Conservation (phyloP, 2,888 invertebrate species). For the Caradrina kadenii region DNA sequence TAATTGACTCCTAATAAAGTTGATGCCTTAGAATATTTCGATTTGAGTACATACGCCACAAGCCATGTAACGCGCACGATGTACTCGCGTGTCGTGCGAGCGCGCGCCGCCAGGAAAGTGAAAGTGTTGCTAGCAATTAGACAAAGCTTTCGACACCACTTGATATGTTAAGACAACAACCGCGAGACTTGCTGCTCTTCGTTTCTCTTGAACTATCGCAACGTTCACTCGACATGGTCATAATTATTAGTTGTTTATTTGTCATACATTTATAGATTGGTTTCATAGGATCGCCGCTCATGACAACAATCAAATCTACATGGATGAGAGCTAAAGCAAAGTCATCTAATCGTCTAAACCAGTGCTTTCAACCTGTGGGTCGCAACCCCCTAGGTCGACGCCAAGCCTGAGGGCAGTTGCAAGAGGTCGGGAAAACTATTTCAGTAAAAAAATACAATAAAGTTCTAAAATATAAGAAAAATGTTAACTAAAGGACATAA, state of each 20-base stretch:
- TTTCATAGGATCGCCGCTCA: neutral
- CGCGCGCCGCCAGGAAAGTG: constrained; percentile 5
- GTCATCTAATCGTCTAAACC: neutral
- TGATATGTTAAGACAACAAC: constrained; percentile 5
- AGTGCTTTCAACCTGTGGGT: no score
- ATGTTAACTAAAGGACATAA: no score
- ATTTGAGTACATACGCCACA: neutral
- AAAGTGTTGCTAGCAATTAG: constrained; percentile 19
- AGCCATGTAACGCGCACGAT: neutral
- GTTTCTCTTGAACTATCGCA: neutral
- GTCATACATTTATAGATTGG: neutral
- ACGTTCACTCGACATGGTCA: no score
- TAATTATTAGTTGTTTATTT: no score
- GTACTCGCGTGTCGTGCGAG: neutral
- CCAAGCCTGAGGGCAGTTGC: no score
- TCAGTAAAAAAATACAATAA: no score
- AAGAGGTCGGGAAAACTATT: no score
- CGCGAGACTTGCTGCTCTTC: neutral
- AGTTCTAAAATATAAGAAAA: no score
- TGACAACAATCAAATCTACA: constrained; percentile 14
- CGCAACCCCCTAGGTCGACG: no score
- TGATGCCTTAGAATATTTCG: neutral
- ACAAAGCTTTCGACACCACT: neutral
- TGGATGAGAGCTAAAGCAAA: constrained; percentile 14
- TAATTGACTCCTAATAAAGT: neutral